A percentile compares a stretch with the other conserved stretches of the same genome.
Evolutionary conservation across 2,888 invertebrate species (phyloP).

Genomic region (Phasia obesa): DNA sequence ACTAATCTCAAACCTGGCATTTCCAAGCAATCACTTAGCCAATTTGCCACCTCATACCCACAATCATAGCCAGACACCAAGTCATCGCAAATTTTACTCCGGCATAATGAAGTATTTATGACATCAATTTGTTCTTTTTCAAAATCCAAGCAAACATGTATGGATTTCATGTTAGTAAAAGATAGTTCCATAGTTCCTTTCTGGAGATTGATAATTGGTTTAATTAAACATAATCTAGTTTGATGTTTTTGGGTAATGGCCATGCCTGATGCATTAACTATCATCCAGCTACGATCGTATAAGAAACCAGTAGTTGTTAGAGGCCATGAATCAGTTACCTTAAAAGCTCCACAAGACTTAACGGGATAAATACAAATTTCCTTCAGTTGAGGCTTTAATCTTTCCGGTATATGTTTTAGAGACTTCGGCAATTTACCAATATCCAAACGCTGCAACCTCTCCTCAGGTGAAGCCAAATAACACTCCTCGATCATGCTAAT

Average conservation of each 20-base stretch:
- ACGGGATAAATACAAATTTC: slow-evolving; percentile 91
- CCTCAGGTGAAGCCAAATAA: slow-evolving; percentile 84
- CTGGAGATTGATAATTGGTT: slow-evolving; percentile 87
- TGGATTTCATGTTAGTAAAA: slow-evolving; percentile 86
- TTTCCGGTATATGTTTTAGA: slow-evolving; percentile 75
- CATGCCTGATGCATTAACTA: slow-evolving; percentile 90
- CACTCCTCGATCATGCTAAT: slow-evolving; percentile 89
- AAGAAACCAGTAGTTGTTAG: slow-evolving; percentile 90
- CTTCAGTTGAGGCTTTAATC: slow-evolving; percentile 77
- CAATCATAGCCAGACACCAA: slow-evolving; percentile 91
- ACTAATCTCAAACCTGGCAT: slow-evolving; percentile 87
- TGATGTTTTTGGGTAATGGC: slow-evolving; percentile 94
- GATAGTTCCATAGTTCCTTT: slow-evolving; percentile 84
- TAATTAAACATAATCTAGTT: slow-evolving; percentile 89
- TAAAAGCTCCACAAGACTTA: slow-evolving; percentile 94
- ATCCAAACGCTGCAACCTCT: slow-evolving; percentile 75
- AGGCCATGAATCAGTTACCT: slow-evolving; percentile 87
- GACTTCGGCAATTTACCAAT: slow-evolving; percentile 74
- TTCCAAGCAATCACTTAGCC: slow-evolving; percentile 90
- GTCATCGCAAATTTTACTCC: slow-evolving; percentile 93
- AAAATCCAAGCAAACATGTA: slow-evolving; percentile 84
- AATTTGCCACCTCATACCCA: slow-evolving; percentile 90
- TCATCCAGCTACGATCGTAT: slow-evolving; percentile 97
- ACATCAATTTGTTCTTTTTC: slow-evolving; percentile 76
- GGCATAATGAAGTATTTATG: slow-evolving; percentile 84